Evolutionary conservation across 2,113 vertebrate genomes (phyloP), one percentile per base, ranked within the genome.

Genomic region (Lates calcarifer): DNA sequence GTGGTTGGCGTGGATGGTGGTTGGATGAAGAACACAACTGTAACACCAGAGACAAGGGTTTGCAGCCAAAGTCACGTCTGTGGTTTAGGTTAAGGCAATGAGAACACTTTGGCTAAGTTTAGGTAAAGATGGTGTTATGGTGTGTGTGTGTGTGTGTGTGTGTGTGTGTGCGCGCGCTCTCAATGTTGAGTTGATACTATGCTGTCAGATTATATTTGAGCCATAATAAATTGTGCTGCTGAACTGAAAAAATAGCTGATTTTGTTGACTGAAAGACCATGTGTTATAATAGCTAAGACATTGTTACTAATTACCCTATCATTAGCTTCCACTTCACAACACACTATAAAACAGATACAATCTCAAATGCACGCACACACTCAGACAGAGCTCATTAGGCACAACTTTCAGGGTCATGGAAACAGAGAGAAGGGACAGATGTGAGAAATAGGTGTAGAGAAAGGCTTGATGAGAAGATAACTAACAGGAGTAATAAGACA

Each of bases 401-500:
- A 29, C 71, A 60, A 70, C 58, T 82, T 75, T 77, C 72, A 91
- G 85, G 87, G 81, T 88, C 83, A 88, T 2, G 0, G 22, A 45
- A 51, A 79, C 26, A 57, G 3, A 79, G n/a, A 69, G 62, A 45
- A 37, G 37, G 49, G 77, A 84, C 61, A 78, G 69, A 85, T 78
- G 79, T 57, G 70, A 84, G 26, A 51, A 70, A 79, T 5, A 64
- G 35, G 41, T 68, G 80, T 22, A 60, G 77, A 83, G 58, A 77
- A 71, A 69, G 43, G 55, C 56, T 75, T 78, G 79, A 87, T 85
- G 79, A 78, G 69, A 62, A 53, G 79, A 87, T 81, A 84, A 84
- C 77, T 75, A 74, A 84, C 70, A 47, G 26, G 43, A 68, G 78
- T 81, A 77, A 85, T 60, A 66, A 58, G 68, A 79, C 22, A 22